Percentiles rank a stretch among this genome's conserved stretches.
These are phyloP conservation scores for Geothlypis trichas DNA, from an alignment of 2,113 vertebrate species.

Conservation along the genomic window DNA sequence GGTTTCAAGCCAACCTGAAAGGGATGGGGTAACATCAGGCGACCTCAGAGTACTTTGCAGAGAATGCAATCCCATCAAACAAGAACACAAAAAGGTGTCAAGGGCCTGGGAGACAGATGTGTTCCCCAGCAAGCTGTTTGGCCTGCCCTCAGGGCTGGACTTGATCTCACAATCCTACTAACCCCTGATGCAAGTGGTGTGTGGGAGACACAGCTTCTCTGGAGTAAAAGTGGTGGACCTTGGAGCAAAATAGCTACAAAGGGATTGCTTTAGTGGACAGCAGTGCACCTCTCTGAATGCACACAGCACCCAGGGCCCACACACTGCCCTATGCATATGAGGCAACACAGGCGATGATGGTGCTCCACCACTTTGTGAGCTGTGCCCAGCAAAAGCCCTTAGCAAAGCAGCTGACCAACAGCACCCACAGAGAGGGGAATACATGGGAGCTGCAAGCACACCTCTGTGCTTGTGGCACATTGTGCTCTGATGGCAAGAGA, in stretches of 20 bases:
- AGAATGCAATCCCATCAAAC: not conserved
- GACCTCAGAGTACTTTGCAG: not conserved
- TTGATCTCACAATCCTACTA: not conserved
- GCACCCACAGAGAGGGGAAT: not conserved
- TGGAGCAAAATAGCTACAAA: fast-evolving
- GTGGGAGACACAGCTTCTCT: not conserved
- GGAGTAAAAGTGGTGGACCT: not conserved
- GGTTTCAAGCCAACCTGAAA: not conserved
- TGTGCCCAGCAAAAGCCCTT: not conserved
- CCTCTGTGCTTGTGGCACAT: fast-evolving
- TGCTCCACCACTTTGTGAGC: not conserved
- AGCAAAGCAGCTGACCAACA: not conserved
- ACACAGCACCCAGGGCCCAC: not conserved
- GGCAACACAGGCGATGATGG: fast-evolving
- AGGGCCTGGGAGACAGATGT: not conserved
- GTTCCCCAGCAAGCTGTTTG: not conserved
- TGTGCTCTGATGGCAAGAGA: not conserved
- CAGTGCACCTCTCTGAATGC: not conserved
- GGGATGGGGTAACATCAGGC: not conserved
- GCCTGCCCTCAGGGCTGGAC: not conserved
- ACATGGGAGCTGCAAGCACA: fast-evolving
- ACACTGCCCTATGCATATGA: not conserved
- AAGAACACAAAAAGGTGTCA: not conserved
- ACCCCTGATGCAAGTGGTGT: fast-evolving
- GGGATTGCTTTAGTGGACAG: not conserved